Conservation (phyloP, 2,113 vertebrate species). For the Elgaria multicarinata region DNA sequence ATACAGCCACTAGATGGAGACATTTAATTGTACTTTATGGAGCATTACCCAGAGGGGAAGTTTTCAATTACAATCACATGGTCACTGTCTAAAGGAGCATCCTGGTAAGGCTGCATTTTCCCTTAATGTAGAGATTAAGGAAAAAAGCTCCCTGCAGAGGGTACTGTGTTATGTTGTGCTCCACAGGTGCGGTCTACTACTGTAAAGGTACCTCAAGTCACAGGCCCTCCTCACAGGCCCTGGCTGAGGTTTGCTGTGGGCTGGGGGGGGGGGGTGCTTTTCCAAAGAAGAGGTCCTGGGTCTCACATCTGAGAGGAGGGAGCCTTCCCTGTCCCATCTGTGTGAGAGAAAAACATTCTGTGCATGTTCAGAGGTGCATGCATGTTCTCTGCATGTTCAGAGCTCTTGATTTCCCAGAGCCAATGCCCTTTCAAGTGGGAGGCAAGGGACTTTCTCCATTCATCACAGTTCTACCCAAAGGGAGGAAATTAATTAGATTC, state of each 20-base stretch:
- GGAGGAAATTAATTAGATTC: slow-evolving; percentile 45
- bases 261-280: background rate
- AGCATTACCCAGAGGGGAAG: too few relatives aligned
- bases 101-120: too few relatives aligned
- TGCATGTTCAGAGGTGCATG: background rate
- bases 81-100: too few relatives aligned
- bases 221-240: background rate
- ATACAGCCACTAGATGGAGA: too few relatives aligned
- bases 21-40: too few relatives aligned
- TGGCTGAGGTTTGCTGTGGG: too few relatives aligned
- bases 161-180: background rate
- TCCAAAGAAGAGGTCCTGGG: background rate
- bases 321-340: background rate
- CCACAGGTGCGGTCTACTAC: background rate
- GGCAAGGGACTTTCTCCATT: background rate
- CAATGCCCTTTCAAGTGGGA: background rate
- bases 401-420: too few relatives aligned
- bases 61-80: too few relatives aligned
- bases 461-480: slow-evolving; percentile 9
- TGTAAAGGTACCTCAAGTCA: background rate
- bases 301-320: too few relatives aligned
- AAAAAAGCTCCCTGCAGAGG: background rate
- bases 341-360: background rate
- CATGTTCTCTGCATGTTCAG: too few relatives aligned
- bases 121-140: too few relatives aligned